Evolutionary conservation across 37 sponge, comb jelly and placozoan genomes (phyloP), one percentile per base, ranked within the genome.

Genomic region (Theonella swinhoei): DNA sequence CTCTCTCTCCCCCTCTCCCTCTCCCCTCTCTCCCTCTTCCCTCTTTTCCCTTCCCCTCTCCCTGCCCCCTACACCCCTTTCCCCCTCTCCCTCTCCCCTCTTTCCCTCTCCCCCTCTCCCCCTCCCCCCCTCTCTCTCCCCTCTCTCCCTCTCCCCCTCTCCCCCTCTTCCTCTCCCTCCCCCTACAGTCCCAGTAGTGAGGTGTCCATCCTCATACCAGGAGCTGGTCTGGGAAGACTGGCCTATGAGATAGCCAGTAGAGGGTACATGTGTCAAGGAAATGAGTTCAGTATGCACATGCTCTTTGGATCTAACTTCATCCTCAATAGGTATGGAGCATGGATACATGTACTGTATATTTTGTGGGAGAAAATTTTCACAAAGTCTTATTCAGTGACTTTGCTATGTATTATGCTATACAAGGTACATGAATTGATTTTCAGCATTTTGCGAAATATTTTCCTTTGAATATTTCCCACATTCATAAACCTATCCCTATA

Each of bases 211-310:
- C 79, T 99, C 61, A 95, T 99, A 0, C 99, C 99, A 22, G 99
- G 99, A 42, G 87, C 94, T 40, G 99, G 99, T 0, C 87, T 99
- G 42, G 99, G 97, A 24, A 62, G 99, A 77, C 77, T 99, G 39
- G 97, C 97, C 7, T 97, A 63, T 71, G 99, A 99, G 59, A 73
- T 99, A 32, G 99, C 95, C 19, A 66, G 54, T 20, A 70, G 64
- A 38, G 98, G 98, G 40, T 99, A 93, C 74, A n/a, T 40, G 2
- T 96, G 97, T 80, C 92, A 99, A 71, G 99, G 99, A 14, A 99
- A 99, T 62, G 99, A 99, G 83, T 96, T 96, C 79, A 99, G 99
- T 62, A 89, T 97, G 85, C 92, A 74, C 74, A 99, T 99, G 99
- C 77, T 99, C 23, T 75, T 96, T 25, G 94, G 91, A 47, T 99